Conservation (phyloP, 1,140 invertebrate genomes). For the Fopius arisanus region DNA sequence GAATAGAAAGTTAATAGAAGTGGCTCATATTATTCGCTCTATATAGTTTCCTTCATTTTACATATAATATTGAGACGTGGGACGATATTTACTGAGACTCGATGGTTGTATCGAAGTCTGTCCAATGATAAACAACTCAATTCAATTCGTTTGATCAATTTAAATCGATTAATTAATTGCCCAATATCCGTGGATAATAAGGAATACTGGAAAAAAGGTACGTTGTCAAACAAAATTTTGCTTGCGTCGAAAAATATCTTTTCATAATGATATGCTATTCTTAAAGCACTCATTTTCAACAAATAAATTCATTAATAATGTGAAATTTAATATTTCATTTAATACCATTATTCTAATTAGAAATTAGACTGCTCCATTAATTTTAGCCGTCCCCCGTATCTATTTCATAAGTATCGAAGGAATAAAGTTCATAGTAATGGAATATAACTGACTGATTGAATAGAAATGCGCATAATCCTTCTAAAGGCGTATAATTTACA, state of each 20-base stretch:
- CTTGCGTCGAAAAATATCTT: no score
- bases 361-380: background rate
- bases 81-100: background rate
- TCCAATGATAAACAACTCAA: background rate
- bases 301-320: no score
- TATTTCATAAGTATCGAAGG: slow-evolving; percentile 17
- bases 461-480: slow-evolving; percentile 58
- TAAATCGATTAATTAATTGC: no score
- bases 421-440: background rate
- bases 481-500: slow-evolving; percentile 65
- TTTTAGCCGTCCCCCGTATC: slow-evolving; percentile 7
- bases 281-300: no score
- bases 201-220: no score
- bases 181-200: no score
- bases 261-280: no score
- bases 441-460: slow-evolving; percentile 35
- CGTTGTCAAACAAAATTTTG: no score
- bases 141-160: background rate
- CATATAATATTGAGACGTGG: background rate
- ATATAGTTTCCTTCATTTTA: background rate
- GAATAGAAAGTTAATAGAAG: background rate
- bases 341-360: background rate
- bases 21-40: background rate
- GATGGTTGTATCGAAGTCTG: background rate
- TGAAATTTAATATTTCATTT: no score